These are phyloP conservation scores for Drosophila demipolita DNA, from an alignment of 2,888 invertebrate genomes.

Conservation along the genomic window DNA sequence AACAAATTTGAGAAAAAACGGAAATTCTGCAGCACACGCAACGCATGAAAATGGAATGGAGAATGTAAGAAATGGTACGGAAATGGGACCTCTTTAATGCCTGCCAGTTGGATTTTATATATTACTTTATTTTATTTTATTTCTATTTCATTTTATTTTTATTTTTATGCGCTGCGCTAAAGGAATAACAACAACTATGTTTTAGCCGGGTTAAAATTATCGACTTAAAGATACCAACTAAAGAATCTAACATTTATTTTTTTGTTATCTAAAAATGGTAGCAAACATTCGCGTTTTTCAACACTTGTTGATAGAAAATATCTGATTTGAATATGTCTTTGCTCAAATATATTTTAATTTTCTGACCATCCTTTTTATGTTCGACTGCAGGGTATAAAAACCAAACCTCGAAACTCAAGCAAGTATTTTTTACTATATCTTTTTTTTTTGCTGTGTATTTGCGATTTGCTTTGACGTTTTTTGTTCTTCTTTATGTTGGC, in stretches of 20 bases:
- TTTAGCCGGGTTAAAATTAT: not conserved
- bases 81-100: slow-evolving; percentile 50
- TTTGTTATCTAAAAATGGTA: not conserved
- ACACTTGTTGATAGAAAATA: not conserved
- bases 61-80: slow-evolving; percentile 12
- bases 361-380: not conserved
- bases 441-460: slow-evolving; percentile 13
- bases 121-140: slow-evolving; percentile 53
- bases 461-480: slow-evolving; percentile 31
- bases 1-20: slow-evolving; percentile 63
- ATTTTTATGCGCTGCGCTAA: slow-evolving; percentile 59
- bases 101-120: slow-evolving; percentile 64
- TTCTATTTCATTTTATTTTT: slow-evolving; percentile 66
- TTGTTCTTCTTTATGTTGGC: slow-evolving; percentile 20
- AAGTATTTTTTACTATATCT: slow-evolving; percentile 8
- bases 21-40: slow-evolving; percentile 68
- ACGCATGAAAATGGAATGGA: slow-evolving; percentile 41
- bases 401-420: slow-evolving; percentile 41
- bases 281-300: not conserved
- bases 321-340: not conserved
- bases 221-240: not conserved
- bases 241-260: not conserved
- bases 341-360: not conserved
- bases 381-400: not conserved
- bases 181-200: slow-evolving; percentile 13